A percentile compares a stretch with the other conserved stretches of the same genome.
Evolutionary conservation across 1,140 invertebrate species (phyloP).

Genomic region (Solenopsis invicta): DNA sequence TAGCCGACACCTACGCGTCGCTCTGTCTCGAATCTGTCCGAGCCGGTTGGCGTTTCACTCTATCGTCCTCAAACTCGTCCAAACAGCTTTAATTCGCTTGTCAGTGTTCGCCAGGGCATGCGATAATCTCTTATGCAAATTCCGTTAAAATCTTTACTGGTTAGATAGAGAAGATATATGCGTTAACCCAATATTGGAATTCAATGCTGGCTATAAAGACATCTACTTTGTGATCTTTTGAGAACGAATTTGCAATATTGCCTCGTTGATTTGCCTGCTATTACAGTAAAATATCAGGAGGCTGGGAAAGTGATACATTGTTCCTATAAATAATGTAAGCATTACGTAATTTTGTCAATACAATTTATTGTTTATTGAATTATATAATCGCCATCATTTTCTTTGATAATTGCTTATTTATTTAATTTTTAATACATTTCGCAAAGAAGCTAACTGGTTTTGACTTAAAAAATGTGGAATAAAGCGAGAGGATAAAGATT

Average conservation of each 20-base stretch:
- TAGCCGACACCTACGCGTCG: constrained; percentile 70
- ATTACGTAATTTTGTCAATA: too few relatives aligned
- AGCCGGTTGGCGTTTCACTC: constrained; percentile 64
- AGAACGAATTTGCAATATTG: background rate
- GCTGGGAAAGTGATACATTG: too few relatives aligned
- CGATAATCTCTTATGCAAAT: constrained; percentile 29
- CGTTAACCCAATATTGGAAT: background rate
- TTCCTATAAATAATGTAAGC: too few relatives aligned
- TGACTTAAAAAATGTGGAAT: too few relatives aligned
- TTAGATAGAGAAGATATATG: background rate
- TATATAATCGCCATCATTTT: too few relatives aligned
- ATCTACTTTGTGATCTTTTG: background rate
- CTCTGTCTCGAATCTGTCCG: constrained; percentile 61
- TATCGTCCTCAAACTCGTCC: constrained; percentile 66
- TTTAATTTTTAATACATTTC: too few relatives aligned
- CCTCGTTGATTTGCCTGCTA: background rate
- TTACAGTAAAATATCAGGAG: background rate
- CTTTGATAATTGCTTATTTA: too few relatives aligned
- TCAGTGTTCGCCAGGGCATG: constrained; percentile 56
- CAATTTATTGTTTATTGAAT: too few relatives aligned
- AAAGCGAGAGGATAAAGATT: too few relatives aligned
- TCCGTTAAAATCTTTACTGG: background rate
- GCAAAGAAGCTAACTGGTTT: too few relatives aligned
- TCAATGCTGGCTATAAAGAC: background rate
- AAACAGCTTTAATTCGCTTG: constrained; percentile 69